Conservation (phyloP, 2,797 vertebrate species). For the Gephyroberyx darwinii region DNA sequence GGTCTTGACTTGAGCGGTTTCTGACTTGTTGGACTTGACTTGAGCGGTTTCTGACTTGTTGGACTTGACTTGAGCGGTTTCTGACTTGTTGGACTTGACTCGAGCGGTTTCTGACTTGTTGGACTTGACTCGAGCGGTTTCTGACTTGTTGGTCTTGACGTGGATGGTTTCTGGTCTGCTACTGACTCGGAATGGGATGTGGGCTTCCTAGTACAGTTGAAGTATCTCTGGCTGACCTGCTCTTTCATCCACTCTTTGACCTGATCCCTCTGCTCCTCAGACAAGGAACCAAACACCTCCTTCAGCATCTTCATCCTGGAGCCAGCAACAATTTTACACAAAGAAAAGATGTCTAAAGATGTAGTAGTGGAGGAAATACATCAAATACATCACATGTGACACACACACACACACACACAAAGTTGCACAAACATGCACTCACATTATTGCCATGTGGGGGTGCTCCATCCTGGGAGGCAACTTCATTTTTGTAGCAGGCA, state of each 20-base stretch:
- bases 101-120: too few species aligned
- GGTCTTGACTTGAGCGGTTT: background rate
- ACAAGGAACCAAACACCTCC: slow-evolving; percentile 49
- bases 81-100: too few species aligned
- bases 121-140: background rate
- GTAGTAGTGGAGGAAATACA: background rate
- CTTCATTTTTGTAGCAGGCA: slow-evolving; percentile 20
- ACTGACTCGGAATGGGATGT: background rate
- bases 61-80: too few species aligned
- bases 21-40: too few species aligned
- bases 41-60: too few species aligned
- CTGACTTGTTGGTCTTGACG: background rate
- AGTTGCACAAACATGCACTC: slow-evolving; percentile 36
- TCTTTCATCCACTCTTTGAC: slow-evolving; percentile 73
- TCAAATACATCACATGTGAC: too few species aligned
- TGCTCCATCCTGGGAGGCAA: slow-evolving; percentile 46
- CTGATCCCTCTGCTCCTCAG: slow-evolving; percentile 48
- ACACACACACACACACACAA: background rate
- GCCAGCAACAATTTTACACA: slow-evolving; percentile 2
- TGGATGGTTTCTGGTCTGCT: slow-evolving; percentile 28
- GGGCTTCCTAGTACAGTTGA: slow-evolving; percentile 60
- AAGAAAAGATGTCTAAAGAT: background rate
- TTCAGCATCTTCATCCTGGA: slow-evolving; percentile 73
- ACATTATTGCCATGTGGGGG: slow-evolving; percentile 63
- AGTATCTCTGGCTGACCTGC: slow-evolving; percentile 61